These are phyloP conservation scores for Drosophila mojavensis DNA, from an alignment of 1,140 invertebrate species.

Conservation along the genomic window DNA sequence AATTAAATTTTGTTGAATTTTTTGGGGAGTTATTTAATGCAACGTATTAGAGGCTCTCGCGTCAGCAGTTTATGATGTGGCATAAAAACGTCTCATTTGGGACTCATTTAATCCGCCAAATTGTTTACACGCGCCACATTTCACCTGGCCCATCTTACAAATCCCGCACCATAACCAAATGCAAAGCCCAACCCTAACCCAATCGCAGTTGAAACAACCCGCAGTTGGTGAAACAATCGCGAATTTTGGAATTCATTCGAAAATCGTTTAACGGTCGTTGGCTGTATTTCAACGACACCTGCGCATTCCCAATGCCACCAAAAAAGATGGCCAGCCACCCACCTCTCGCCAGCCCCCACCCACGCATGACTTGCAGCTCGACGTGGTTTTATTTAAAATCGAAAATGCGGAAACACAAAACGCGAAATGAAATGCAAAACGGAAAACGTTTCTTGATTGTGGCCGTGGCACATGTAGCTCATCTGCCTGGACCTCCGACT, in stretches of 20 bases:
- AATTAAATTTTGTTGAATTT: too few relatives aligned
- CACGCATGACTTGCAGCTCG: conserved; percentile 66
- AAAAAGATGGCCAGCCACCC: conserved; percentile 8
- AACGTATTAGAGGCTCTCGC: conserved; percentile 35
- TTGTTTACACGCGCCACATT: conserved; percentile 64
- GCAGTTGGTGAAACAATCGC: conserved; percentile 58
- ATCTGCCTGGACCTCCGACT: conserved; percentile 14
- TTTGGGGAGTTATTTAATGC: conserved; percentile 21
- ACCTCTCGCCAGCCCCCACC: neutral
- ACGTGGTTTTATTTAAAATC: conserved; percentile 71
- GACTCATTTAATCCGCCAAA: conserved; percentile 78
- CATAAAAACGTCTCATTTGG: conserved; percentile 79
- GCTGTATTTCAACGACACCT: conserved; percentile 69
- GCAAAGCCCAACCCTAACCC: conserved; percentile 15
- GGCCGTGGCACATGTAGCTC: conserved; percentile 19
- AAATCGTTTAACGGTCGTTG: conserved; percentile 74
- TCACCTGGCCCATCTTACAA: conserved; percentile 7
- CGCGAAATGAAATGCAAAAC: conserved; percentile 59
- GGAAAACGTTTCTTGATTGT: conserved; percentile 65
- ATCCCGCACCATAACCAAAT: neutral
- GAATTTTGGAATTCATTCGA: conserved; percentile 80
- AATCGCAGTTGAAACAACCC: conserved; percentile 10
- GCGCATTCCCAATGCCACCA: conserved; percentile 60
- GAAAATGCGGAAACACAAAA: conserved; percentile 69
- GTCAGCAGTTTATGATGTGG: conserved; percentile 65